Conservation (phyloP, 2,888 invertebrate species). For the Chrysolina haemoptera region DNA sequence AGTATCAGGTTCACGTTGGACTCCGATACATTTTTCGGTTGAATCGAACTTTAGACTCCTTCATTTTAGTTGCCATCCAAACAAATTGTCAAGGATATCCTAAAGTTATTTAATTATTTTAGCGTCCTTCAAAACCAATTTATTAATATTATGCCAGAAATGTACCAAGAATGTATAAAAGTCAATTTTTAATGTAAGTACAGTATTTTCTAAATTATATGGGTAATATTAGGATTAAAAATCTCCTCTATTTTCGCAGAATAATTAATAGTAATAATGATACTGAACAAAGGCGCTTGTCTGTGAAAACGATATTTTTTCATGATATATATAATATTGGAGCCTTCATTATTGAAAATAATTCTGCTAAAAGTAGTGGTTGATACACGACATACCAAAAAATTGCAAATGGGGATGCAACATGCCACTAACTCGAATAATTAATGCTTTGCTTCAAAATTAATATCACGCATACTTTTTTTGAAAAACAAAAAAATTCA, state of each 20-base stretch:
- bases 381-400: not conserved
- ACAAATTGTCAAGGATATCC: constrained; percentile 25
- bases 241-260: not conserved
- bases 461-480: constrained; percentile 13
- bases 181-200: constrained; percentile 50
- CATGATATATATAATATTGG: not conserved
- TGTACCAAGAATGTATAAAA: constrained; percentile 50
- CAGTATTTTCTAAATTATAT: constrained; percentile 17
- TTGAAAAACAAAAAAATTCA: not conserved
- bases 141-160: constrained; percentile 50
- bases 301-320: not conserved
- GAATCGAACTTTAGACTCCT: constrained; percentile 51
- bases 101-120: constrained; percentile 48
- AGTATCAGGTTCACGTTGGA: not conserved
- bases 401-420: constrained; percentile 1
- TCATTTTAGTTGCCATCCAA: constrained; percentile 44
- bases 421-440: not conserved
- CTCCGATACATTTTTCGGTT: constrained; percentile 39
- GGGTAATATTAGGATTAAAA: constrained; percentile 16
- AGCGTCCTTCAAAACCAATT: constrained; percentile 49
- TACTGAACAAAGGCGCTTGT: too few relatives aligned
- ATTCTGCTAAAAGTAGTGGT: not conserved
- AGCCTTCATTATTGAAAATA: not conserved
- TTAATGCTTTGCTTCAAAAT: constrained; percentile 21
- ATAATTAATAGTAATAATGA: not conserved